phyloP scores from a whole-genome alignment of 1,140 invertebrate species.

The Tyrophagus putrescentiae region DNA sequence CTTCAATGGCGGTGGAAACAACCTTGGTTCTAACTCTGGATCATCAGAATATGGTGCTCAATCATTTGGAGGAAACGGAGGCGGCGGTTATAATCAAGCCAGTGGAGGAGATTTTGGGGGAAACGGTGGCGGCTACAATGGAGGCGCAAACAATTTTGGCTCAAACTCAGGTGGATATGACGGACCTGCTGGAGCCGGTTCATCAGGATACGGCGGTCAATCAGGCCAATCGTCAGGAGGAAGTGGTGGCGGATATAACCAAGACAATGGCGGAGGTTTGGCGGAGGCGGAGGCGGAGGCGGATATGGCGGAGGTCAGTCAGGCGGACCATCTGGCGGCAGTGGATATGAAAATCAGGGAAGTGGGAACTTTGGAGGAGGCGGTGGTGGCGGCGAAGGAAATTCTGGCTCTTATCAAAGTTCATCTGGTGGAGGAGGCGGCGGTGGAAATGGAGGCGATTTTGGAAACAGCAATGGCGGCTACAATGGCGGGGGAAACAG shows the following conservation, averaged over 20 bases:
- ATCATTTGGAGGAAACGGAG: not conserved
- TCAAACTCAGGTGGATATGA: not conserved
- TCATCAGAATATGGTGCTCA: too few relatives aligned
- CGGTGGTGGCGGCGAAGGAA: not conserved
- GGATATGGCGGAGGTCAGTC: not conserved
- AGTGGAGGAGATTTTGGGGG: not conserved
- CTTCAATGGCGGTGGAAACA: not conserved
- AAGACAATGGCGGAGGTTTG: not conserved
- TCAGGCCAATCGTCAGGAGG: too few relatives aligned
- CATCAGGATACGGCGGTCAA: conserved; percentile 2
- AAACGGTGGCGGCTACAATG: not conserved
- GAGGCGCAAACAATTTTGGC: not conserved
- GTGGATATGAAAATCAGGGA: too few relatives aligned
- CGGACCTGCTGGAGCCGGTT: not conserved
- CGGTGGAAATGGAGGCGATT: not conserved
- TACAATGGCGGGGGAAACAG: not conserved
- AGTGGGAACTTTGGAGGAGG: not conserved
- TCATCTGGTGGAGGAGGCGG: not conserved
- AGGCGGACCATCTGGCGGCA: not conserved
- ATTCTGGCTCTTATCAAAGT: too few relatives aligned
- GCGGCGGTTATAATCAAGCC: not conserved
- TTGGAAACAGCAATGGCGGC: not conserved
- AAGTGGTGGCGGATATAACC: not conserved
- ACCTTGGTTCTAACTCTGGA: not conserved
- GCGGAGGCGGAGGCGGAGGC: not conserved